Evolutionary conservation across 2,888 invertebrate genomes (phyloP), one percentile per base, ranked within the genome.

Genomic region (Cylindroiulus punctatus): DNA sequence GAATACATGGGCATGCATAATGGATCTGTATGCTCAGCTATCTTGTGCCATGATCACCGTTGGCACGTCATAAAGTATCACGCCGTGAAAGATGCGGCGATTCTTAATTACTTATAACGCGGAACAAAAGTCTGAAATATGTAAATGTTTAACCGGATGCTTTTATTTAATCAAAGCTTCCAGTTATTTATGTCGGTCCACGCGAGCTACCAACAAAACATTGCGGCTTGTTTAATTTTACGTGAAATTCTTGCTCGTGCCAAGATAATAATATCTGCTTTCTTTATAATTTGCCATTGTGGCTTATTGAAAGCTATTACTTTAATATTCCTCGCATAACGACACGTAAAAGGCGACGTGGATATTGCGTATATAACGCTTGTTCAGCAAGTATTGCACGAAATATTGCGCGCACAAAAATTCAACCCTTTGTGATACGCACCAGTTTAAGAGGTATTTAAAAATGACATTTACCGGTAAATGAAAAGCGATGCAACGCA

Each of bases 401-500:
- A n/a, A 1, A 1, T 65, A 10, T 26, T 65, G 65, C 0, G n/a
- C 26, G 10, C 5, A 65, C 65, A 65, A 7, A 65, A 22, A 65
- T n/a, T 3, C 1, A 30, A 76, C 30, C 30, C 14, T 30, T 76
- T 22, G 12, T 30, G 30, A 3, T 10, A 17, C 12, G 30, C 26
- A 44, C 44, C 1, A 76, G 10, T 22, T 26, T 76, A 30, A 76
- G 30, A 76, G 1, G 22, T 26, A 76, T 76, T 76, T 76, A 30
- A 76, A n/a, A 76, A 14, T 76, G 19, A 2, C 44, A 83, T 93
- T 92, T 91, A 96, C 96, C 96, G 94, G 92, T 95, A 96, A 89
- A 96, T 94, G 90, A 96, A 94, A 88, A 95, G 93, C 65, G 95
- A 95, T 42, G 94, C 93, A 4, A 95, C 92, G 82, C 94, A 93